Base-by-base conservation (phyloP, 1,140 invertebrate species). In the Cataglyphis hispanica region DNA sequence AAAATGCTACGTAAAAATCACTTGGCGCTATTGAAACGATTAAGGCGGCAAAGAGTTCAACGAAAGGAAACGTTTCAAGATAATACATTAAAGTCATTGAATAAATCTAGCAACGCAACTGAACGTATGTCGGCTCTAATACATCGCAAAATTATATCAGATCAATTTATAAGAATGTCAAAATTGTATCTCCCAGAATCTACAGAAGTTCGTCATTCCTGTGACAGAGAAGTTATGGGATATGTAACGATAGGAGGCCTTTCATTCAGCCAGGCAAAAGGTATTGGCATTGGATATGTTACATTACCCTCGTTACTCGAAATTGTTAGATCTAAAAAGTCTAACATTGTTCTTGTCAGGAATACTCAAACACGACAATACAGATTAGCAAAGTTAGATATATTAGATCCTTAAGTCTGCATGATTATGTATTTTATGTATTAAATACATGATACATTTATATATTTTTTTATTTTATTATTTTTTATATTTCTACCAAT, bases 221-320 rank as follows among this genome's bases (percentile, higher is more conserved):
- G 96, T 90, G 95, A 95, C 22, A 95, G 97, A 89, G 95, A 97
- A 93, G 95, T 97, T 3, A 96, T 98, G 88, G 98, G 98, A 61
- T 98, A 97, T 94, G 91, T 98, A 11, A 96, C 94, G 56, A 94
- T 96, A 85, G 97, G 97, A 37, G 96, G 96, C 46, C 98, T 97
- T 92, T 97, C 96, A 88, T 97, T 97, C 86, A 96, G 96, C 0
- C 96, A 97, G 91, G 96, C 96, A 0, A 95, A 94, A 50, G 96
- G 96, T 76, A 95, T 96, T 87, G 97, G 96, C 66, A 93, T 97
- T 8, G 97, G 97, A 53, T 98, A 97, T 91, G 94, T 98, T 0
- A 95, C 96, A 2, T 92, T 96, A 19, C 93, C 94, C 53, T 96
- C 96, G 19, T 90, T 98, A 4, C 86, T 94, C 6, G 87, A 93